phyloP scores from a whole-genome alignment of 2,888 invertebrate genomes.

The Chydorus sphaericus region DNA sequence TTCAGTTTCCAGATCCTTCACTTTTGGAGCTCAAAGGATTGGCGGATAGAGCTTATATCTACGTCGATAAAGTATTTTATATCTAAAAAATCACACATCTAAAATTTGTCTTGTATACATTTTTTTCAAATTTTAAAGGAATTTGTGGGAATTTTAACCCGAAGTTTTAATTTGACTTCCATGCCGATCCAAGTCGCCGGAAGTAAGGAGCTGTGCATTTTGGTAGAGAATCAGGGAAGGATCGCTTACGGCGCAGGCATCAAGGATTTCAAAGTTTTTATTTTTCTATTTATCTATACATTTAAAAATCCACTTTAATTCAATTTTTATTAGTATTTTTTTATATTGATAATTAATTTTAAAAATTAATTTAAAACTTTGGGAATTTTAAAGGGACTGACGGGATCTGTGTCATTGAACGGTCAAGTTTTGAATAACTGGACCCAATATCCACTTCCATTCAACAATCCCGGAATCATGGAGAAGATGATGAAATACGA shows the following conservation, averaged over 20 bases:
- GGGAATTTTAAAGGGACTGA: slow-evolving; percentile 44
- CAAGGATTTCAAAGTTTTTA: slow-evolving; percentile 20
- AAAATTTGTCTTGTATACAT: neutral
- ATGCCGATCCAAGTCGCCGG: slow-evolving; percentile 27
- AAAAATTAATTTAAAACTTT: too few species aligned
- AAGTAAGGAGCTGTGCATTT: slow-evolving; percentile 28
- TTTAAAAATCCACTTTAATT: too few species aligned
- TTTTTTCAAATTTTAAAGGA: slow-evolving; percentile 17
- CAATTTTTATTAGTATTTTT: too few species aligned
- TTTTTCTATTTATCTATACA: too few species aligned
- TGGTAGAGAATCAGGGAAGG: slow-evolving; percentile 66
- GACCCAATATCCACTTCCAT: slow-evolving; percentile 46
- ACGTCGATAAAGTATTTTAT: slow-evolving; percentile 37
- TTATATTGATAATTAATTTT: too few species aligned
- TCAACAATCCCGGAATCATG: slow-evolving; percentile 14
- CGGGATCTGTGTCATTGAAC: slow-evolving; percentile 39
- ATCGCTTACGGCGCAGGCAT: slow-evolving; percentile 42
- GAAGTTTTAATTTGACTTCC: slow-evolving; percentile 22
- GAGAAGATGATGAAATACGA: slow-evolving; percentile 18
- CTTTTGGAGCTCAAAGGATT: slow-evolving; percentile 40
- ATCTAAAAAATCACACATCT: too few species aligned
- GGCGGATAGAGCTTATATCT: slow-evolving; percentile 53
- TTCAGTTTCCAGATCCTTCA: slow-evolving; percentile 26
- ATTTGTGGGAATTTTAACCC: slow-evolving; percentile 24
- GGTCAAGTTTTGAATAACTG: slow-evolving; percentile 40